Evolutionary conservation across 2,797 vertebrate species (phyloP), one percentile per base, ranked within the genome.

Genomic region (Neosilurus mollespiculum): DNA sequence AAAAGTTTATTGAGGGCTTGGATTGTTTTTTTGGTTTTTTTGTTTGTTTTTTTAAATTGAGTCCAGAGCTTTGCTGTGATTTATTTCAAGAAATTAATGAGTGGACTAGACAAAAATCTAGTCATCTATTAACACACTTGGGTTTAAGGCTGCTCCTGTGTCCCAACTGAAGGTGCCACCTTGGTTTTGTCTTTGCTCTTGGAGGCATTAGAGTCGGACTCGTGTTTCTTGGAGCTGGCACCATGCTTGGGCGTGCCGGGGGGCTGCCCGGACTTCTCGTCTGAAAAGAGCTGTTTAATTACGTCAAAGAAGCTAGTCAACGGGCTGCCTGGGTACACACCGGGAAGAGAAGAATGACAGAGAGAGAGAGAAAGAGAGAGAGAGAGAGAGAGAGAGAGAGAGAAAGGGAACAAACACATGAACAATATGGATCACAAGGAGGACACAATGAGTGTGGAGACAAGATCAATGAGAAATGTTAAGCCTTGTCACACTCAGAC

Each of bases 231-330:
- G 96, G 95, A 91, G 94, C 94, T 91, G 88, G 93, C 95, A 94
- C 95, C 95, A 95, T 96, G 96, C 96, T 97, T 97, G 93, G 96
- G 95, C 89, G 95, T 93, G 93, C 95, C 96, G 85, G 96, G 95
- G 93, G 96, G 92, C 95, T 97, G 97, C 96, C 96, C 91, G 88
- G 96, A 98, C 97, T 98, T 98, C 95, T 99, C 98, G 97, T 99
- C 98, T 98, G 98, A 98, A 99, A 99, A 99, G 97, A 99, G 98
- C 97, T 99, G 98, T 98, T 98, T 99, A 97, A 99, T 99, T 97
- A 99, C 97, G 97, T 99, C 98, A 98, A 99, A 99, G 98, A 99
- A 99, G 98, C 98, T 99, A 98, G 96, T 98, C 97, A 99, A 96
- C 95, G 98, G 97, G 96, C 97, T 98, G 96, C 98, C 98, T 99